phyloP scores from a whole-genome alignment of 1,140 invertebrate genomes.

The Drosophila leontia region DNA sequence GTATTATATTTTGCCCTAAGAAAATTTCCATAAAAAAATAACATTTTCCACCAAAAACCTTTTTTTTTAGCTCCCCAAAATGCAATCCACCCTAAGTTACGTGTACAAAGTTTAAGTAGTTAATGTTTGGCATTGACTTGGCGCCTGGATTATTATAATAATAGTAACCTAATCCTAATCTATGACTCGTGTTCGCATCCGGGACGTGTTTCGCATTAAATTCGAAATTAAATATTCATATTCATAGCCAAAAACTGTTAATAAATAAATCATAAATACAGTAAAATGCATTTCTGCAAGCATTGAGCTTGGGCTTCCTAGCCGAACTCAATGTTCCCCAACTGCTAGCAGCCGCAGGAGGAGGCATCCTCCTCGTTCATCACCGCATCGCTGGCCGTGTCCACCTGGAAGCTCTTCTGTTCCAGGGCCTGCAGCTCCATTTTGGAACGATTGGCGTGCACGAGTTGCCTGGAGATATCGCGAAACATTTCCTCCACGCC shows the following conservation, averaged over 20 bases:
- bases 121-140: constrained; percentile 44
- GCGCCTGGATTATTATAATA: constrained; percentile 51
- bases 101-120: constrained; percentile 35
- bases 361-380: constrained; percentile 84
- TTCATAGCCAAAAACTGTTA: constrained; percentile 53
- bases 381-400: constrained; percentile 86
- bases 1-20: constrained; percentile 8
- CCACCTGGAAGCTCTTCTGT: constrained; percentile 91
- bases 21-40: background rate
- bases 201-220: constrained; percentile 64
- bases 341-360: constrained; percentile 89
- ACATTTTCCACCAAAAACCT: background rate
- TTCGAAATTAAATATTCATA: constrained; percentile 71
- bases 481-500: constrained; percentile 96
- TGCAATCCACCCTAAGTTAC: constrained; percentile 15
- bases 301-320: constrained; percentile 66
- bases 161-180: constrained; percentile 26
- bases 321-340: constrained; percentile 84
- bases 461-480: constrained; percentile 92
- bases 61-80: background rate
- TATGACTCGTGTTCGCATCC: constrained; percentile 55
- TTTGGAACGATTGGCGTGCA: constrained; percentile 91
- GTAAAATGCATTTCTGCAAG: constrained; percentile 41
- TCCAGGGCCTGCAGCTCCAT: constrained; percentile 93
- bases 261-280: constrained; percentile 45